These are phyloP conservation scores for Dendrocincla tyrannina DNA, from an alignment of 2,797 vertebrate genomes.

Conservation along the genomic window DNA sequence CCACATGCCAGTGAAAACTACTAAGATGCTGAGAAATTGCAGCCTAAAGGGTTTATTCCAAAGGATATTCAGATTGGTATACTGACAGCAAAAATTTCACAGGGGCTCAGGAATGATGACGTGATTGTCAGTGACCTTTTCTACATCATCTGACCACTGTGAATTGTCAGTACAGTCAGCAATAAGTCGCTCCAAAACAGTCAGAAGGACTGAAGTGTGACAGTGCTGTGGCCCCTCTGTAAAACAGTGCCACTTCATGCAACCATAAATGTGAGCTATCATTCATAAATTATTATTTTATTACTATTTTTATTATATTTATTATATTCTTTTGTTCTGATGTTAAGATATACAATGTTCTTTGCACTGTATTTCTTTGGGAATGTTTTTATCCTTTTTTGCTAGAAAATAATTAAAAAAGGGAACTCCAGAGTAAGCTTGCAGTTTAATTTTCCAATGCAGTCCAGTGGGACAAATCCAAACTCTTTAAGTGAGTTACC, in stretches of 20 bases:
- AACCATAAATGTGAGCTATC: background rate
- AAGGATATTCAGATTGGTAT: background rate
- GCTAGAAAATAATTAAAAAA: background rate
- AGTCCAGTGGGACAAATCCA: background rate
- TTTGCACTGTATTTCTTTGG: background rate
- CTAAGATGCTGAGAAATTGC: background rate
- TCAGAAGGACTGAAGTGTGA: background rate
- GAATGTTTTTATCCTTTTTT: background rate
- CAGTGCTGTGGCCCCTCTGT: background rate
- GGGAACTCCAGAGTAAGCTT: background rate
- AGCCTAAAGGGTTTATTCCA: background rate
- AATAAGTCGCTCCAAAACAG: background rate
- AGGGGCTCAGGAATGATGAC: background rate
- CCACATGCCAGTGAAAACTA: slow-evolving; percentile 77
- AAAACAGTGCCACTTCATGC: background rate
- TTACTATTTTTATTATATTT: background rate
- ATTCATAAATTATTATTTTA: background rate
- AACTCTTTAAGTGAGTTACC: background rate
- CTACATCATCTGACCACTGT: rapidly evolving
- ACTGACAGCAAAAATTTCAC: background rate
- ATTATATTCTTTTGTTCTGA: background rate
- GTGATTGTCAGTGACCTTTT: background rate
- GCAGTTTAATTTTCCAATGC: background rate
- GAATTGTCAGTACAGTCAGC: background rate
- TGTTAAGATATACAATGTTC: background rate